These are phyloP conservation scores for Notocelia uddmanniana DNA, from an alignment of 2,888 invertebrate genomes.

Conservation along the genomic window DNA sequence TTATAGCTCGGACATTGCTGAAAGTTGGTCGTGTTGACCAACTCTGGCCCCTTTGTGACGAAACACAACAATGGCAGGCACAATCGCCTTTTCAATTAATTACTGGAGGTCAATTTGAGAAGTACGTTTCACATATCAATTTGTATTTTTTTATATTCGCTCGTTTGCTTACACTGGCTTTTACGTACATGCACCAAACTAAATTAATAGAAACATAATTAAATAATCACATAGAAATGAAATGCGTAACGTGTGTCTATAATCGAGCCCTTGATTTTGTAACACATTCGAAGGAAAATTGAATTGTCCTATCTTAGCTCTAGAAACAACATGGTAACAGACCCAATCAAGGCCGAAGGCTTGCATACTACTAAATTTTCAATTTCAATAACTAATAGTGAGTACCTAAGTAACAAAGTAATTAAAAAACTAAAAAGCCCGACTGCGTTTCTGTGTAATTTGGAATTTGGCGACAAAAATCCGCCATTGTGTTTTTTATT, in stretches of 20 bases:
- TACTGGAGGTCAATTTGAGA: conserved; percentile 4
- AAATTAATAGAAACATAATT: too few relatives aligned
- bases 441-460: too few relatives aligned
- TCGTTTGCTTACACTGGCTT: too few relatives aligned
- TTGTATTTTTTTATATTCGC: background rate
- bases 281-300: background rate
- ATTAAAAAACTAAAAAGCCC: too few relatives aligned
- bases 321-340: background rate
- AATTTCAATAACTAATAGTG: too few relatives aligned
- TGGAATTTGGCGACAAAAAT: too few relatives aligned
- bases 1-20: conserved; percentile 30
- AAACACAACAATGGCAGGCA: conserved; percentile 20
- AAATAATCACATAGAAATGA: background rate
- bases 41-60: conserved; percentile 24
- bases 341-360: background rate
- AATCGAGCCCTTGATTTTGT: background rate
- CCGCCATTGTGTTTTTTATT: too few relatives aligned
- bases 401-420: too few relatives aligned
- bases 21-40: conserved; percentile 30
- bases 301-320: background rate
- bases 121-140: background rate
- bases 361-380: too few relatives aligned
- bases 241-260: background rate
- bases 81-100: conserved; percentile 31
- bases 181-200: too few relatives aligned